A percentile compares a stretch with the other conserved stretches of the same genome.
Conservation (phyloP, 2,113 vertebrate genomes). For the Pardalotus punctatus region DNA sequence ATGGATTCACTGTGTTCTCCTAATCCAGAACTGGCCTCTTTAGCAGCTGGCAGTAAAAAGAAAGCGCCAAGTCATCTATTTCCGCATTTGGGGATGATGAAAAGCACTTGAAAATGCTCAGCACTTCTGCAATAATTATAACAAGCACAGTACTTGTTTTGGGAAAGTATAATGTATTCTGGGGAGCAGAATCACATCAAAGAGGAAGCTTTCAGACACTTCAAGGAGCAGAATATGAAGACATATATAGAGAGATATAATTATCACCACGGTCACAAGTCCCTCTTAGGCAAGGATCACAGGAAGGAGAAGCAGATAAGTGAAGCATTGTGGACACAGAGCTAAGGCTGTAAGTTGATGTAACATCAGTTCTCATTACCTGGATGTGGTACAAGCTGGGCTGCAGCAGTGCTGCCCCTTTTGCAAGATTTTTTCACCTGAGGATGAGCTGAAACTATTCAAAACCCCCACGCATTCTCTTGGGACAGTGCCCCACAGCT, state of each 20-base stretch:
- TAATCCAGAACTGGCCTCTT: constrained; percentile 58
- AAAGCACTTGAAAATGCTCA: constrained; percentile 52
- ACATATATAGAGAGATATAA: constrained; percentile 20
- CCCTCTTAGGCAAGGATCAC: neutral
- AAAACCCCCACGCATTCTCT: neutral
- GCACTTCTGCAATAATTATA: constrained; percentile 60
- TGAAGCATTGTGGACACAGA: neutral
- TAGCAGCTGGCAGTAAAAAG: constrained; percentile 58
- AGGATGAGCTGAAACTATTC: neutral
- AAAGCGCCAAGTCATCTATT: constrained; percentile 60
- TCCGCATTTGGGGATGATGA: constrained; percentile 65
- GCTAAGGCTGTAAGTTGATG: neutral
- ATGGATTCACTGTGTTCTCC: neutral
- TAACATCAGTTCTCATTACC: neutral
- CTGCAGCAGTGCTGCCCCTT: neutral
- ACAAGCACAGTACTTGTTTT: constrained; percentile 47
- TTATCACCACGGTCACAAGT: constrained; percentile 33
- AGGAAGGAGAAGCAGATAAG: constrained; percentile 27
- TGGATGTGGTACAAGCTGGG: neutral
- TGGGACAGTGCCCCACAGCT: neutral
- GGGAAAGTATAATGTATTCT: constrained; percentile 57
- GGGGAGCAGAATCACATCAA: constrained; percentile 38
- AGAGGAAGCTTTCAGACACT: constrained; percentile 49
- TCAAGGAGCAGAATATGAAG: constrained; percentile 45
- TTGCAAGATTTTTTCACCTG: neutral